Conservation (phyloP, 2,113 vertebrate species). For the Dipodomys spectabilis region DNA sequence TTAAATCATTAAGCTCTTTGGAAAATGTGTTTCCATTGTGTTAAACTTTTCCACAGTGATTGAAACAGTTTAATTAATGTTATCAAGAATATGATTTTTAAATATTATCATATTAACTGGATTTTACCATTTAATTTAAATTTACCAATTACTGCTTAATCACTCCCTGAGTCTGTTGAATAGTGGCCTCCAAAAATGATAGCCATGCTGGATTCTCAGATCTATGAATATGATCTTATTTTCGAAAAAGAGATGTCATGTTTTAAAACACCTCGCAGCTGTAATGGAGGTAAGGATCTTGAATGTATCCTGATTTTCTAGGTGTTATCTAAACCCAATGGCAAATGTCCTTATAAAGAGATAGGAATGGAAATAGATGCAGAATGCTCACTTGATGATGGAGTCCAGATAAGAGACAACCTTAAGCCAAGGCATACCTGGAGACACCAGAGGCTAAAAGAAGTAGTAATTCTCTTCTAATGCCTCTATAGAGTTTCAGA, state of each 20-base stretch:
- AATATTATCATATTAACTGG: conserved; percentile 41
- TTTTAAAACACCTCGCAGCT: not conserved
- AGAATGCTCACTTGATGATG: not conserved
- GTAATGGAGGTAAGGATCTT: not conserved
- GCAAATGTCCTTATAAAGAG: not conserved
- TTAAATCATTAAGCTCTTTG: conserved; percentile 38
- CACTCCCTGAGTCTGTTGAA: not conserved
- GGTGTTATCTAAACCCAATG: not conserved
- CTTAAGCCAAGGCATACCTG: not conserved
- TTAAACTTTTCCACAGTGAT: not conserved
- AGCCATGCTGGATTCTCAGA: not conserved
- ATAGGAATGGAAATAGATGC: not conserved
- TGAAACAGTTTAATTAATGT: conserved; percentile 49
- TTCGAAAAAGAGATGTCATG: not conserved
- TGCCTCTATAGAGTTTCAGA: not conserved
- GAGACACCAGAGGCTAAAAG: not conserved
- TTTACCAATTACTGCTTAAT: conserved; percentile 46
- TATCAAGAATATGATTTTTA: not conserved
- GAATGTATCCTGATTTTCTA: not conserved
- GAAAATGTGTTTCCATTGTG: conserved; percentile 31
- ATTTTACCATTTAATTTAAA: conserved; percentile 62
- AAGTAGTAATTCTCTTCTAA: not conserved
- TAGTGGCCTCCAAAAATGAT: not conserved
- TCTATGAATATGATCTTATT: not conserved
- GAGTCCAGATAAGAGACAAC: not conserved